Evolutionary conservation across 2,888 invertebrate genomes (phyloP), one percentile per base, ranked within the genome.

Genomic region (Rhimphoctona megacephalus): DNA sequence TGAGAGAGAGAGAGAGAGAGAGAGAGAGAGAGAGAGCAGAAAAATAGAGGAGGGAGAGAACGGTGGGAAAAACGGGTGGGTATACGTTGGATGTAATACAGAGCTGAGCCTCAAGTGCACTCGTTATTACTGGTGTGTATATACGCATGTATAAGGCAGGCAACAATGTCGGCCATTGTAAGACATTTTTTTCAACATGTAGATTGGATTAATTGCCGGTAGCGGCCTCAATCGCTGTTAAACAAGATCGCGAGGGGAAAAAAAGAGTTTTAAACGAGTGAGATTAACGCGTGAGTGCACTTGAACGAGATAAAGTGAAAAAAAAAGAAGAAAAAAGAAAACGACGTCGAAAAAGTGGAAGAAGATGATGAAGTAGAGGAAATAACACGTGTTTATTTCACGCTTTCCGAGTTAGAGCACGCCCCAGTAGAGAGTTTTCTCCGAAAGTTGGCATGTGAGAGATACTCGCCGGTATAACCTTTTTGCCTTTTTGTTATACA

Each of bases 1-100:
- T 25, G n/a, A n/a, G n/a, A n/a, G n/a, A n/a, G 87, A 85, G 84
- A 86, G 82, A 87, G 86, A 84, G 81, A 85, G 85, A 89, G 87
- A 67, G 77, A 25, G 82, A 82, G 66, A 88, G 76, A 82, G 87
- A 85, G 84, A 39, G 46, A 64, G 46, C 46, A 49, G 19, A 3
- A 19, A 19, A 11, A 57, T 8, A 30, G 30, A 61, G 70, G 79
- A 70, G 39, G 64, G 64, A 61, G 64, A 52, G 36, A 9, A 11
- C 25, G 39, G 87, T 85, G 89, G 86, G 84, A 87, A 89, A 84
- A 74, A 72, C 72, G 64, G 67, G 74, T 69, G 76, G 81, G 67
- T 46, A 79, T 66, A 77, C 83, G 81, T 77, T 81, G 85, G 70
- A 83, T 81, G 82, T 81, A 84, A 67, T 17, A 49, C 22, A 19